Conservation (phyloP, 2,888 invertebrate species). For the Schrankia costaestrigalis region DNA sequence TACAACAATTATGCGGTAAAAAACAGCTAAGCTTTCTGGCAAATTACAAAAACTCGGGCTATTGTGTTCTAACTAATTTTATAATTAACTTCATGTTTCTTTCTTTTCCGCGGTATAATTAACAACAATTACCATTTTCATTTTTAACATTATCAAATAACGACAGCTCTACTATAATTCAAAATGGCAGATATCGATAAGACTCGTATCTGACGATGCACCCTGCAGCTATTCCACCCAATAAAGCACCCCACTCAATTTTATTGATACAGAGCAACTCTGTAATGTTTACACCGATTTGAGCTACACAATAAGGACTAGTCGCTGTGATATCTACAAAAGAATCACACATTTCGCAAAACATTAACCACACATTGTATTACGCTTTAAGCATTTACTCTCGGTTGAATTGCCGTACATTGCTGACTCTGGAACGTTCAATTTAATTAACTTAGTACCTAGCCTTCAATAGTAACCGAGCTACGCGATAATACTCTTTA, state of each 20-base stretch:
- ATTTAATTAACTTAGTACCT: conserved; percentile 54
- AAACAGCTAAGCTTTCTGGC: too few relatives aligned
- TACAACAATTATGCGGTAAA: too few relatives aligned
- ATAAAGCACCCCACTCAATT: conserved; percentile 27
- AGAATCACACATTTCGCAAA: conserved; percentile 8
- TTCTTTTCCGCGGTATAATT: too few relatives aligned
- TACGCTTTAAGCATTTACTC: conserved; percentile 7
- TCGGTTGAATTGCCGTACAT: conserved; percentile 25
- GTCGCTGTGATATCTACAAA: conserved; percentile 12
- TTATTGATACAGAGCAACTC: conserved; percentile 22
- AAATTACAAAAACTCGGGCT: too few relatives aligned
- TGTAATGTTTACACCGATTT: conserved; percentile 12
- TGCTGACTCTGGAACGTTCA: conserved; percentile 35
- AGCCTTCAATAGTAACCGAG: conserved; percentile 42
- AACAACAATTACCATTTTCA: too few relatives aligned
- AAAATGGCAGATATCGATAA: not conserved
- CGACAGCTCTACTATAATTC: too few relatives aligned
- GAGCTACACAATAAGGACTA: conserved; percentile 14
- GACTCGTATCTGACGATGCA: conserved; percentile 18
- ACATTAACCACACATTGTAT: conserved; percentile 12
- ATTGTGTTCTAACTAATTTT: too few relatives aligned
- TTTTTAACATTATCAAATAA: too few relatives aligned
- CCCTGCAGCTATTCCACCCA: conserved; percentile 21
- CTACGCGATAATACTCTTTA: conserved; percentile 32
- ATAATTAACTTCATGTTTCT: too few relatives aligned